Evolutionary conservation across 1,140 invertebrate species (phyloP).

Genomic region (Spodoptera litura): DNA sequence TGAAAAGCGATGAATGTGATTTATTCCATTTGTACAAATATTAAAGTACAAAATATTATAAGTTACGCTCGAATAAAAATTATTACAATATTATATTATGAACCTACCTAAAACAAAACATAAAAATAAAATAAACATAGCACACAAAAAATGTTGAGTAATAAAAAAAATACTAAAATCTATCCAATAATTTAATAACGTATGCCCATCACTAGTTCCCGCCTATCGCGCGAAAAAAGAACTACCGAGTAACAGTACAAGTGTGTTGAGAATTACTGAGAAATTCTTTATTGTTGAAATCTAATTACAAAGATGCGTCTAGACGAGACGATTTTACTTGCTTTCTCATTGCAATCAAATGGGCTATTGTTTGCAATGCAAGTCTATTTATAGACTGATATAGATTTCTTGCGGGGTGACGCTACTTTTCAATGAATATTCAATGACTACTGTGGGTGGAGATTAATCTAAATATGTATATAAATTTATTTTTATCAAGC

Average conservation of each 20-base stretch:
- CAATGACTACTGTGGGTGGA: too few relatives aligned
- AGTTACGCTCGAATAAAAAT: background rate
- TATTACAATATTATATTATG: background rate
- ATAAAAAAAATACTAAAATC: background rate
- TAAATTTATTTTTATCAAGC: too few relatives aligned
- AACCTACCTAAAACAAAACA: background rate
- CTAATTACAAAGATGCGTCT: background rate
- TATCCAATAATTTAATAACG: background rate
- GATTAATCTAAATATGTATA: too few relatives aligned
- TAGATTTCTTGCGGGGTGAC: too few relatives aligned
- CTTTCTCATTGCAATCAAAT: slow-evolving; percentile 14
- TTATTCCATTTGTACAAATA: background rate
- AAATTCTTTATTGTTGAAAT: background rate
- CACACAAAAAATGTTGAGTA: too few relatives aligned
- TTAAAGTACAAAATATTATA: too few relatives aligned
- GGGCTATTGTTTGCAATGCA: background rate
- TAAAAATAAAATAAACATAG: background rate
- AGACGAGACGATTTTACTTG: slow-evolving; percentile 9
- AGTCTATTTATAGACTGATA: slow-evolving; percentile 21
- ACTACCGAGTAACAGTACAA: background rate
- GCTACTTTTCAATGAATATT: too few relatives aligned
- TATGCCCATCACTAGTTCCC: background rate
- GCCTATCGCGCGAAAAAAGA: background rate
- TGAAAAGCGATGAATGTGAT: background rate
- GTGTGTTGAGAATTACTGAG: background rate